Base-by-base conservation (phyloP, 2,888 invertebrate genomes). In the Eretmocerus hayati region DNA sequence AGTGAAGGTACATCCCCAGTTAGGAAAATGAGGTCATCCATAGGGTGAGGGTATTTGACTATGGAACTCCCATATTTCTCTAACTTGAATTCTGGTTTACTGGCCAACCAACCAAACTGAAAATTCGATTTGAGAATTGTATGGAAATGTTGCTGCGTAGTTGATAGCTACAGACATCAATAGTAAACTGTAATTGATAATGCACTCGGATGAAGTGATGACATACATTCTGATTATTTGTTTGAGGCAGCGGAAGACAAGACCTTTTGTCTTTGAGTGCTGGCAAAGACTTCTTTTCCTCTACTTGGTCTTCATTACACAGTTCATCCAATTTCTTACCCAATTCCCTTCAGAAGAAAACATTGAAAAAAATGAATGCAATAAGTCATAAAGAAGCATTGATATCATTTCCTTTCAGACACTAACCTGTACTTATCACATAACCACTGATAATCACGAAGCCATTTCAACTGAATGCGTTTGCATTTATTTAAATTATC, bases 101-200 rank as follows among this genome's bases (percentile, higher is more conserved):
- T 26, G 4, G 62, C 59, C 0, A 68, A 60, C 67, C 68, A 68
- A 15, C 68, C 68, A 35, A 62, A 60, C 63, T 63, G 42, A 50
- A 54, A 48, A 22, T 18, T 45, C 9, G 43, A 23, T 19, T n/a
- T n/a, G n/a, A 39, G 18, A 5, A 16, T 18, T 35, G n/a, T 31
- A 16, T 18, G 15, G 11, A 26, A 26, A 11, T 26, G 26, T n/a
- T n/a, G n/a, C n/a, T n/a, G n/a, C n/a, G n/a, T n/a, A n/a, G n/a
- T n/a, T n/a, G n/a, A n/a, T n/a, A n/a, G n/a, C n/a, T n/a, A n/a
- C n/a, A n/a, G n/a, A n/a, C n/a, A n/a, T n/a, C n/a, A n/a, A n/a
- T n/a, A n/a, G n/a, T n/a, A n/a, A n/a, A n/a, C n/a, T n/a, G n/a
- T n/a, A n/a, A n/a, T n/a, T n/a, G n/a, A n/a, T n/a, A n/a, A n/a